phyloP scores from a whole-genome alignment of 2,797 vertebrate genomes.

The Mormyrops attenuatus region DNA sequence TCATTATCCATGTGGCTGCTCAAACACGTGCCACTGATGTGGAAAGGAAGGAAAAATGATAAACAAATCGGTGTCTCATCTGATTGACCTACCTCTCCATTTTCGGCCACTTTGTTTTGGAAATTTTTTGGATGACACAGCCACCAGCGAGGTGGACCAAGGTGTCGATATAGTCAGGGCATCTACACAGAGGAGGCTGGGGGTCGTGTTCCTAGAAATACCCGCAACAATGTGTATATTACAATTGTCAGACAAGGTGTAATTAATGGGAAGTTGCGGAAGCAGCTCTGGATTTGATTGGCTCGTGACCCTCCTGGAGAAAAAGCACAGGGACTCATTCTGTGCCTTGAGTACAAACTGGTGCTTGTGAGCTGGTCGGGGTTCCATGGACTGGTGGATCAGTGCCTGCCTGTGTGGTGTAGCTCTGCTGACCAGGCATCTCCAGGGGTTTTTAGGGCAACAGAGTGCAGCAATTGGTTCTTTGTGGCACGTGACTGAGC shows the following conservation, averaged over 20 bases:
- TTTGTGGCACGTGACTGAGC: not conserved
- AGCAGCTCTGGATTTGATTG: not conserved
- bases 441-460: not conserved
- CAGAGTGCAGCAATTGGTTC: not conserved
- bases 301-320: not conserved
- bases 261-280: not conserved
- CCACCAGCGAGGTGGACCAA: not conserved
- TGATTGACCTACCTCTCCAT: slow-evolving; percentile 71
- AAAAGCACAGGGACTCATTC: not conserved
- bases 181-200: not conserved
- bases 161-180: not conserved
- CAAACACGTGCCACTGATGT: not conserved
- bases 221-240: not conserved
- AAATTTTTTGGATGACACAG: not conserved
- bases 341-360: not conserved
- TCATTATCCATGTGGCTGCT: not conserved
- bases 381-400: not conserved
- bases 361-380: not conserved
- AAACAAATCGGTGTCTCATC: slow-evolving; percentile 40
- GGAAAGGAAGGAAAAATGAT: not conserved
- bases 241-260: not conserved
- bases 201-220: not conserved
- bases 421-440: not conserved
- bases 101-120: not conserved
- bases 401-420: not conserved